phyloP scores from a whole-genome alignment of 2,888 invertebrate species.

The Tenthredo amoena region DNA sequence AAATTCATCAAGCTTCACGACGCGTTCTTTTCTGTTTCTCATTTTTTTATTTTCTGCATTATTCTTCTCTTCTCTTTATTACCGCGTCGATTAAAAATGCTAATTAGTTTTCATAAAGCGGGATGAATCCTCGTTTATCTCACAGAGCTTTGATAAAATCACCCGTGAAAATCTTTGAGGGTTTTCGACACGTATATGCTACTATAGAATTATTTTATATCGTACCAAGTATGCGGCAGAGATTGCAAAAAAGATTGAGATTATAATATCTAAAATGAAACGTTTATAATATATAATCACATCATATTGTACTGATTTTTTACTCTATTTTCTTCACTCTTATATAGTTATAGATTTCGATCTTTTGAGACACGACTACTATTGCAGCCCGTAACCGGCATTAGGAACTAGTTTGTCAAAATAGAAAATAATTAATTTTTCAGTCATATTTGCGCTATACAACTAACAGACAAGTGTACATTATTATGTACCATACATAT shows the following conservation, averaged over 20 bases:
- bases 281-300: background rate
- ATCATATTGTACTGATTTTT: background rate
- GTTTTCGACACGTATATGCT: background rate
- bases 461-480: background rate
- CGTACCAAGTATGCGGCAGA: background rate
- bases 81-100: background rate
- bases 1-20: background rate
- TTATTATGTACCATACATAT: conserved; percentile 7
- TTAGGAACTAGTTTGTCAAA: conserved; percentile 40
- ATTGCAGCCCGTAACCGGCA: conserved; percentile 51
- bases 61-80: background rate
- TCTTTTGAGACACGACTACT: background rate
- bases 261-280: conserved; percentile 20
- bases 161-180: background rate
- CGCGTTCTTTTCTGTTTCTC: background rate
- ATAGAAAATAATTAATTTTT: conserved; percentile 37
- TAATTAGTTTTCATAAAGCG: background rate
- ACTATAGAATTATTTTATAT: conserved; percentile 16
- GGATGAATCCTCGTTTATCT: background rate
- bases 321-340: background rate
- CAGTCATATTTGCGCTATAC: conserved; percentile 25
- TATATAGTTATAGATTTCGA: background rate
- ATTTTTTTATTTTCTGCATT: background rate
- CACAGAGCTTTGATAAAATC: background rate
- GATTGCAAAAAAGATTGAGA: conserved; percentile 23